Evolutionary conservation across 2,888 invertebrate genomes (phyloP).

Genomic region (Pyrrhia umbra): DNA sequence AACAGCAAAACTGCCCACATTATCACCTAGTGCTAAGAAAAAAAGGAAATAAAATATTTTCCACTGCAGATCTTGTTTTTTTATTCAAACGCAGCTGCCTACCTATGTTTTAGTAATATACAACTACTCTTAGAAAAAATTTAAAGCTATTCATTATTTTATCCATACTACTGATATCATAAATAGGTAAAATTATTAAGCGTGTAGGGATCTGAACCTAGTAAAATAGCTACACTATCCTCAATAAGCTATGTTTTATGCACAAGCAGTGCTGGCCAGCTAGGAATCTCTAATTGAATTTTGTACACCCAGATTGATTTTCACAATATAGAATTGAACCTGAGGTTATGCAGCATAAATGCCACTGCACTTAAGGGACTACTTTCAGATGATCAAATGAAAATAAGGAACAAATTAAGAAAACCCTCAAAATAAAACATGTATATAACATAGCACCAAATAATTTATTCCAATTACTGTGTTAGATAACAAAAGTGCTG

Average conservation of each 20-base stretch:
- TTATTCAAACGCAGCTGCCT: background rate
- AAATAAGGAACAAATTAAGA: background rate
- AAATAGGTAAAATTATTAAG: too few species aligned
- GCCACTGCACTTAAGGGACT: too few species aligned
- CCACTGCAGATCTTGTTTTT: conserved; percentile 3
- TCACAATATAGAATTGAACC: too few species aligned
- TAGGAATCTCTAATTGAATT: too few species aligned
- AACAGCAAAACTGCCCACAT: conserved; percentile 73
- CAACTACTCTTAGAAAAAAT: background rate
- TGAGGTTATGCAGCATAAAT: too few species aligned
- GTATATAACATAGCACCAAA: conserved; percentile 84
- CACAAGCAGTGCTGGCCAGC: too few species aligned
- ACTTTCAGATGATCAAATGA: too few species aligned
- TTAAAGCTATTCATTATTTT: background rate
- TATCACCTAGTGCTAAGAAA: conserved; percentile 85
- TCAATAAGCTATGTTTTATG: too few species aligned
- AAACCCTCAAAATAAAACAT: conserved; percentile 63
- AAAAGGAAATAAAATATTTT: conserved; percentile 79
- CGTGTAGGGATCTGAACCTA: too few species aligned
- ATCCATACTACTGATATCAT: too few species aligned
- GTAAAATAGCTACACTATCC: too few species aligned
- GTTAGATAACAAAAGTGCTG: conserved; percentile 64
- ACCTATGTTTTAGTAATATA: background rate
- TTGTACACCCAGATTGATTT: too few species aligned
- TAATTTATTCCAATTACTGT: conserved; percentile 77